Conservation (phyloP, 2,888 invertebrate genomes). For the Athrips mouffetella region DNA sequence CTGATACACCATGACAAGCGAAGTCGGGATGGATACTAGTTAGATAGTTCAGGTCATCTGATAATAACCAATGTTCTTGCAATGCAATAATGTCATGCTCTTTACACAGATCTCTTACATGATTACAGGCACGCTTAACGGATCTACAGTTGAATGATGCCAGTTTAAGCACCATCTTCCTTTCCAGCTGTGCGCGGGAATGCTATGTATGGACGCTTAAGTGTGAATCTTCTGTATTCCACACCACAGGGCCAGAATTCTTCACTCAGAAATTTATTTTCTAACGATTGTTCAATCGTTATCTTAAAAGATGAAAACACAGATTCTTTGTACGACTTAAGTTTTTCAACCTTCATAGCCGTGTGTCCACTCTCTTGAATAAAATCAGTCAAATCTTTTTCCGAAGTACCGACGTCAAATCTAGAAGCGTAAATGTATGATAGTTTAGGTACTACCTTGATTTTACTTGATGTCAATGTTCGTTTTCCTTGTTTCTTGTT, state of each 20-base stretch:
- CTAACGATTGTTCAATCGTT: background rate
- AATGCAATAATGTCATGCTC: background rate
- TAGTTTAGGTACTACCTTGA: background rate
- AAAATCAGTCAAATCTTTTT: background rate
- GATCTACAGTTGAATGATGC: background rate
- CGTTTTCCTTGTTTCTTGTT: background rate
- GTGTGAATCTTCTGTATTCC: background rate
- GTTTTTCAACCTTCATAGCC: background rate
- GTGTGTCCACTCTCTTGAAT: background rate
- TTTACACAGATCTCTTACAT: background rate
- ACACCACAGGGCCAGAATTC: background rate
- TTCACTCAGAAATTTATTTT: background rate
- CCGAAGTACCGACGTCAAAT: background rate
- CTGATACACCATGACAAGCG: constrained; percentile 13
- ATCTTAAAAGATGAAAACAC: background rate
- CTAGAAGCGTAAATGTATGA: background rate
- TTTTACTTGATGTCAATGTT: background rate
- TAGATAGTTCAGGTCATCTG: background rate
- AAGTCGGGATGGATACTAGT: constrained; percentile 8
- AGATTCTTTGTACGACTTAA: background rate
- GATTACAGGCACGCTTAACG: background rate
- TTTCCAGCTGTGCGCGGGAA: background rate
- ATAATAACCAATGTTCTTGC: background rate
- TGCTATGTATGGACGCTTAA: background rate
- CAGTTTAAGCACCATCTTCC: background rate